These are phyloP conservation scores for Zaprionus obscuricornis DNA, from an alignment of 2,888 invertebrate species.

Conservation along the genomic window DNA sequence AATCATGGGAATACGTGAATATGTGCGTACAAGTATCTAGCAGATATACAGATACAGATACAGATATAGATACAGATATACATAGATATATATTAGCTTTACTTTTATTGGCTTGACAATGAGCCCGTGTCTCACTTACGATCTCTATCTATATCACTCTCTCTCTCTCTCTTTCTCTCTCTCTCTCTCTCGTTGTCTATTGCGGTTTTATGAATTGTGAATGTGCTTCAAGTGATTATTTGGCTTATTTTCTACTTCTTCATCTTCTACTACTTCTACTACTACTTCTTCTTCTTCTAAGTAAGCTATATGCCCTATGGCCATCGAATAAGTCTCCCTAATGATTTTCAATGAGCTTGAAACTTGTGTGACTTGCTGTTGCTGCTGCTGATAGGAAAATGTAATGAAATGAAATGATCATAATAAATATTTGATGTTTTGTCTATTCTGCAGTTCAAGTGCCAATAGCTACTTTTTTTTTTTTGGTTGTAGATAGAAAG, in stretches of 20 bases:
- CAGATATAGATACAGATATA: too few relatives aligned
- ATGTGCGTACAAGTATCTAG: too few relatives aligned
- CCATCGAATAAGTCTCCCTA: constrained; percentile 33
- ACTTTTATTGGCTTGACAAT: constrained; percentile 74
- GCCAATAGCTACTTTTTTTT: constrained; percentile 25
- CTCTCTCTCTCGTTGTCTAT: too few relatives aligned
- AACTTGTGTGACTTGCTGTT: too few relatives aligned
- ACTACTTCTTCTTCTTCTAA: constrained; percentile 18
- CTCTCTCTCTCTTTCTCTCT: neutral
- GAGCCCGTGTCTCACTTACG: constrained; percentile 53
- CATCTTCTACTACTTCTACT: constrained; percentile 28
- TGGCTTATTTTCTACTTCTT: constrained; percentile 1
- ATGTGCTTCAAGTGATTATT: constrained; percentile 36
- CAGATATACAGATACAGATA: too few relatives aligned
- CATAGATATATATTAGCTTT: constrained; percentile 19
- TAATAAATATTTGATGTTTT: neutral
- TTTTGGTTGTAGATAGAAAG: too few relatives aligned
- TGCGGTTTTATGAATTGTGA: constrained; percentile 46
- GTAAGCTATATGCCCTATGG: constrained; percentile 17
- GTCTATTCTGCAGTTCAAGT: too few relatives aligned
- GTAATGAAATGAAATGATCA: constrained; percentile 22
- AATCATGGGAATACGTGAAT: constrained; percentile 17
- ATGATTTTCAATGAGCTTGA: constrained; percentile 67
- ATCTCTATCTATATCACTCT: neutral
- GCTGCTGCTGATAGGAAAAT: constrained; percentile 40